These are phyloP conservation scores for Lobophora halterata DNA, from an alignment of 2,888 invertebrate species.

Conservation along the genomic window DNA sequence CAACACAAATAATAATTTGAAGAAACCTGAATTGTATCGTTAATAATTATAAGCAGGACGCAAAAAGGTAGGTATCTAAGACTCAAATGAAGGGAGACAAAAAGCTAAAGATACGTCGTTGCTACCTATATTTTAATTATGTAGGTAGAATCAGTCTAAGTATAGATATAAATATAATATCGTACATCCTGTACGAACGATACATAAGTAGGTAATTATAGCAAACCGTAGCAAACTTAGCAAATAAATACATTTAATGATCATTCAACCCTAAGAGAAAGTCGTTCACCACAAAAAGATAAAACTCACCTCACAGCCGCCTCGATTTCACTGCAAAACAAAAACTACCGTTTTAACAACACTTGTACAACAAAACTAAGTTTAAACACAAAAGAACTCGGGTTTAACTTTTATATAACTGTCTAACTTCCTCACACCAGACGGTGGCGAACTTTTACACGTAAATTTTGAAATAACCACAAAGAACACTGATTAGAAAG, in stretches of 20 bases:
- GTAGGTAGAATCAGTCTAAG: no score
- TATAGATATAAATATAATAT: no score
- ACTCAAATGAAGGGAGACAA: no score
- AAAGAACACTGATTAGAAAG: constrained; percentile 30
- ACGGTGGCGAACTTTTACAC: constrained; percentile 40
- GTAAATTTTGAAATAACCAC: constrained; percentile 18
- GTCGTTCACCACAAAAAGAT: constrained; percentile 23
- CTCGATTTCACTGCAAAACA: constrained; percentile 25
- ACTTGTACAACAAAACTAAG: constrained; percentile 32
- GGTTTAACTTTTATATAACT: constrained; percentile 65
- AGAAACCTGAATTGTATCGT: no score
- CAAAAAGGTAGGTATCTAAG: no score
- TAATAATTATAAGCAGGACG: no score
- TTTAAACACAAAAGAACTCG: constrained; percentile 57
- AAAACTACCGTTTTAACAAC: constrained; percentile 16
- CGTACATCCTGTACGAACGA: no score
- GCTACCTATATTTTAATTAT: no score
- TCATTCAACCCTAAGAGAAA: constrained; percentile 32
- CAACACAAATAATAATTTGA: neutral
- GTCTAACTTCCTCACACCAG: constrained; percentile 56
- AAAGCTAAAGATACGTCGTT: no score
- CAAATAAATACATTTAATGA: constrained; percentile 18
- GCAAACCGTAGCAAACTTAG: no score
- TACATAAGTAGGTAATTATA: no score
- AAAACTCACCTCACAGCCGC: constrained; percentile 26